Evolutionary conservation across 37 sponge, comb jelly and placozoan species (phyloP).

Genomic region (Dysidea cf. avara): DNA sequence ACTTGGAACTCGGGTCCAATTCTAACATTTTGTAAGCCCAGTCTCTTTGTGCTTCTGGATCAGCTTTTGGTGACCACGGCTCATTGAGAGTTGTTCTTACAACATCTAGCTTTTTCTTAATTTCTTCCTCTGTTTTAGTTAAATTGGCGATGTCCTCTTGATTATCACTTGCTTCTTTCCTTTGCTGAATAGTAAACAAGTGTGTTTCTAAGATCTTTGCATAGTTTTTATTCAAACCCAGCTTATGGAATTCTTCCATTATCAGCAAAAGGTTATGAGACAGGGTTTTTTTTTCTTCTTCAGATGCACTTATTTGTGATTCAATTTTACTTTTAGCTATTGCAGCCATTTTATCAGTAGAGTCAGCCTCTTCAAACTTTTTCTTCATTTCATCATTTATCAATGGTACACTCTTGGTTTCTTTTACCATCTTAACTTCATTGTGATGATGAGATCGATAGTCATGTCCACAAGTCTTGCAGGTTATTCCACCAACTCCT

Average conservation of each 20-base stretch:
- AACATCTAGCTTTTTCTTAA: not conserved
- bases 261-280: not conserved
- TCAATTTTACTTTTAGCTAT: constrained; percentile 3
- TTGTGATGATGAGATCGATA: constrained; percentile 25
- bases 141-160: not conserved
- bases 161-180: constrained; percentile 7
- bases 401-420: not conserved
- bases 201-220: too few relatives aligned
- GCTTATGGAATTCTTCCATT: constrained; percentile 19
- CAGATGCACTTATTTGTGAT: not conserved
- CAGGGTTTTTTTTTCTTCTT: constrained; percentile 8
- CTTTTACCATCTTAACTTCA: not conserved
- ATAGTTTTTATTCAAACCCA: constrained; percentile 28
- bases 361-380: constrained; percentile 26
- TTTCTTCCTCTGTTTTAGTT: not conserved
- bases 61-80: too few relatives aligned
- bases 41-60: too few relatives aligned
- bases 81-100: too few relatives aligned
- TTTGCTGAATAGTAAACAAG: constrained; percentile 2
- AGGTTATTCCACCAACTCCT: constrained; percentile 11
- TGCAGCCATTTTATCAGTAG: constrained; percentile 4
- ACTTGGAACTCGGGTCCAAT: too few relatives aligned
- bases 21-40: too few relatives aligned
- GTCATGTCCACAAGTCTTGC: constrained; percentile 23
- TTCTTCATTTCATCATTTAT: constrained; percentile 11